These are phyloP conservation scores for Speoplatyrhinus poulsoni DNA, from an alignment of 2,113 vertebrate genomes.

Conservation along the genomic window DNA sequence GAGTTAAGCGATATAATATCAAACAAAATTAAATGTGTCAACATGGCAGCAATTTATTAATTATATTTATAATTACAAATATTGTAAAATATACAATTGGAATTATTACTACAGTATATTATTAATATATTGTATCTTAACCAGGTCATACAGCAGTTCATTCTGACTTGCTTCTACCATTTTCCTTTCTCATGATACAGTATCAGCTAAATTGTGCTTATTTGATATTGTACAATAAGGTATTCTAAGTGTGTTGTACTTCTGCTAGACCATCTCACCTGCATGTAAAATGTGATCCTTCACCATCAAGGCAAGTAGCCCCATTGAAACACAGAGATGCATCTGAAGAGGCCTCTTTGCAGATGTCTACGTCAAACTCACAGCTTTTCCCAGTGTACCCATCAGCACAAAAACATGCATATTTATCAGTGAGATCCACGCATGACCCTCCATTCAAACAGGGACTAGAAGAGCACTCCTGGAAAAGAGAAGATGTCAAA, in stretches of 20 bases:
- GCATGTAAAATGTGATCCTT: constrained; percentile 78
- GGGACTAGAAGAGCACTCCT: constrained; percentile 77
- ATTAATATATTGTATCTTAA: not conserved
- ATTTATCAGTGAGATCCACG: constrained; percentile 75
- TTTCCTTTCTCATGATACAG: too few species aligned
- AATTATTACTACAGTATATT: not conserved
- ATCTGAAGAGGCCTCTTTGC: constrained; percentile 46
- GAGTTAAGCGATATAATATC: not conserved
- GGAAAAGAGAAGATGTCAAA: constrained; percentile 39
- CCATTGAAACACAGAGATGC: constrained; percentile 72
- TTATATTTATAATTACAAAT: not conserved
- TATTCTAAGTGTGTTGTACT: too few species aligned
- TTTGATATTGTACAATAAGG: too few species aligned
- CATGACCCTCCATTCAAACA: constrained; percentile 79
- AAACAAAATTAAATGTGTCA: not conserved
- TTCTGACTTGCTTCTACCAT: too few species aligned
- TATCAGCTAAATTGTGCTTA: too few species aligned
- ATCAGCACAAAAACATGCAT: constrained; percentile 75
- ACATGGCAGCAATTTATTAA: not conserved
- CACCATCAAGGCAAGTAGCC: constrained; percentile 72
- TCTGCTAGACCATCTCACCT: constrained; percentile 56
- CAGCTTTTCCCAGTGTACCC: constrained; percentile 75
- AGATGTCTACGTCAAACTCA: constrained; percentile 68
- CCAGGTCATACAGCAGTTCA: too few species aligned
- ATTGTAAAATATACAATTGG: not conserved